Evolutionary conservation across 1,140 invertebrate genomes (phyloP), one percentile per base, ranked within the genome.

Genomic region (Archegozetes longisetosus): DNA sequence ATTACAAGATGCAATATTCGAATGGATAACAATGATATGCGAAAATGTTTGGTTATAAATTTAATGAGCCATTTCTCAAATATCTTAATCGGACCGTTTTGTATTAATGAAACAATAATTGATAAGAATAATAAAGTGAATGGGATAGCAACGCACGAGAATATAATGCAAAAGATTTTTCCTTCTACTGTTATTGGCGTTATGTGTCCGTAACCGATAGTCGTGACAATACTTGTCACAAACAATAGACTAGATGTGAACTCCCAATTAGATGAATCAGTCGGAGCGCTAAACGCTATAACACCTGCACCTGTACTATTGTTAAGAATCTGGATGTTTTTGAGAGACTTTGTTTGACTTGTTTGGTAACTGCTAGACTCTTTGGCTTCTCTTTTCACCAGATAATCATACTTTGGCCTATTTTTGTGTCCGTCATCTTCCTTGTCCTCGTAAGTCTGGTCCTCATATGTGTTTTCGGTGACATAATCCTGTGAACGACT

Each of bases 131-230:
- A 79, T 65, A 91, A 72, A 1, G 75, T 77, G 27, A 76, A 61
- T 4, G 74, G 74, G 62, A 76, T 75, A 2, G 92, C 91, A 40
- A 97, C 79, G 50, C 94, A 77, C 9, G 91, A 90, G 70, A 93
- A 97, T 17, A 89, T 74, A 51, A 97, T 90, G 71, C 90, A 95
- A 68, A 94, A 88, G 25, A 85, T 74, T 58, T 86, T 79, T 9
- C 93, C 93, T 69, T 79, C 77, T 60, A 79, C 78, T 2, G 92
- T 95, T 29, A 82, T 82, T 1, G 93, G 91, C 14, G 88, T 88
- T 63, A 95, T 87, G 70, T 97, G 91, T 51, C 93, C 93, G 72
- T 96, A 97, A 60, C 92, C 91, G 26, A 62, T 55, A 14, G 61
- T 62, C 17, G 61, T 62, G 4, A 62, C 61, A 23, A 62, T 22